Evolutionary conservation across 2,797 vertebrate species (phyloP).

Genomic region (Semotilus atromaculatus): DNA sequence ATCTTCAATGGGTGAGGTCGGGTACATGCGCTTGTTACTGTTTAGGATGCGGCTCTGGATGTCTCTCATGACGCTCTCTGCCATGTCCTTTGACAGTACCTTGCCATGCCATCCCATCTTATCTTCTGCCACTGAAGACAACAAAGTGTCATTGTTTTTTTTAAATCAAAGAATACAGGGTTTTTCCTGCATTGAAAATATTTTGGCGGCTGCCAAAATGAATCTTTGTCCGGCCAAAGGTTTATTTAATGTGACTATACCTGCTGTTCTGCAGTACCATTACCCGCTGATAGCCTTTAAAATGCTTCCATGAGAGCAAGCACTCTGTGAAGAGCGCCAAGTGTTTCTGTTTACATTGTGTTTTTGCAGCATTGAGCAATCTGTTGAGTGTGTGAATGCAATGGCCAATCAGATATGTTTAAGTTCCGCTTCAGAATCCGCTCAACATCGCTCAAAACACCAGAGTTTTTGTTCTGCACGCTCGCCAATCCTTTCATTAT

Average conservation of each 20-base stretch:
- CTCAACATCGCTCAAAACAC: not conserved
- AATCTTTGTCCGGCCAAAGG: not conserved
- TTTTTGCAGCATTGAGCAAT: too few relatives aligned
- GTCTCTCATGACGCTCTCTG: slow-evolving; percentile 88
- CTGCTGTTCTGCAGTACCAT: too few relatives aligned
- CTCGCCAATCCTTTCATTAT: not conserved
- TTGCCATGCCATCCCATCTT: slow-evolving; percentile 96
- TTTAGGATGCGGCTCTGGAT: slow-evolving; percentile 86
- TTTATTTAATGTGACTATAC: not conserved
- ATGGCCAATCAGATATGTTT: too few relatives aligned
- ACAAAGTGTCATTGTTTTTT: not conserved
- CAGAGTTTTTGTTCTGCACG: not conserved
- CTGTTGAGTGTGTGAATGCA: too few relatives aligned
- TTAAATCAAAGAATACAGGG: not conserved
- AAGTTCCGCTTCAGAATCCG: not conserved
- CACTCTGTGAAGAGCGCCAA: too few relatives aligned
- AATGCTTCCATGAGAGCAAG: too few relatives aligned
- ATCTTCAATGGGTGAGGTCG: slow-evolving; percentile 85
- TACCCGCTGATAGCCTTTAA: too few relatives aligned
- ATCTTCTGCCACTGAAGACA: slow-evolving; percentile 86
- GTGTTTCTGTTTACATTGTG: too few relatives aligned
- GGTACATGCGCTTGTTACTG: slow-evolving; percentile 91
- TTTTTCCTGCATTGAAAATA: not conserved
- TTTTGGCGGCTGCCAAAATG: rapidly evolving
- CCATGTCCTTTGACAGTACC: slow-evolving; percentile 91